Evolutionary conservation across 1,140 invertebrate species (phyloP), one percentile per base, ranked within the genome.

Genomic region (Scaptomyza hsui): DNA sequence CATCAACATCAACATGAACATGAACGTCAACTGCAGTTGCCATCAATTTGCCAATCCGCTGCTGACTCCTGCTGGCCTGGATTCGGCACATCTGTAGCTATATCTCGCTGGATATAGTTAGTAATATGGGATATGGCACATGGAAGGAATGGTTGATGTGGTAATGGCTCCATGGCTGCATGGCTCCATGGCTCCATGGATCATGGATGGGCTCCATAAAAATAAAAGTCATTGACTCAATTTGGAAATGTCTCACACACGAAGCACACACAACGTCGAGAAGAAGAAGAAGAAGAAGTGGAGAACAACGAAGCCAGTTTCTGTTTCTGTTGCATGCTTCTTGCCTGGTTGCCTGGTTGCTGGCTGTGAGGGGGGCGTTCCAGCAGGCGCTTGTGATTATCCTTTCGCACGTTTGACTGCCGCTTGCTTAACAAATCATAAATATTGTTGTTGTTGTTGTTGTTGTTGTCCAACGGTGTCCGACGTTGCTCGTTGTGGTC

Each of bases 201-300:
- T 48, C 45, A 26, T 48, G 45, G 45, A 18, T n/a, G 6, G 6
- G 53, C 62, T 61, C 74, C 74, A 73, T 86, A 86, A 88, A 88
- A 86, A 86, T 88, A 86, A 88, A 88, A 86, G 81, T 86, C 81
- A 86, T 86, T 86, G 82, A 86, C 81, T 86, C 74, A 86, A 86
- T 86, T 86, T 88, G 82, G 82, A 86, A 86, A 86, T 88, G 77
- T 85, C 81, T 80, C 82, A 86, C 81, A 88, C 81, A 86, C 82
- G 81, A 77, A 65, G 80, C 61, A 16, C n/a, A n/a, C n/a, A n/a
- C n/a, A n/a, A n/a, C n/a, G n/a, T n/a, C n/a, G n/a, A n/a, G n/a
- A n/a, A n/a, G n/a, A n/a, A n/a, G n/a, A n/a, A n/a, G n/a, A n/a
- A n/a, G n/a, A n/a, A n/a, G n/a, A n/a, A n/a, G 24, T 10, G 24